phyloP scores from a whole-genome alignment of 1,140 invertebrate species.

The Zaprionus gabonicus region DNA sequence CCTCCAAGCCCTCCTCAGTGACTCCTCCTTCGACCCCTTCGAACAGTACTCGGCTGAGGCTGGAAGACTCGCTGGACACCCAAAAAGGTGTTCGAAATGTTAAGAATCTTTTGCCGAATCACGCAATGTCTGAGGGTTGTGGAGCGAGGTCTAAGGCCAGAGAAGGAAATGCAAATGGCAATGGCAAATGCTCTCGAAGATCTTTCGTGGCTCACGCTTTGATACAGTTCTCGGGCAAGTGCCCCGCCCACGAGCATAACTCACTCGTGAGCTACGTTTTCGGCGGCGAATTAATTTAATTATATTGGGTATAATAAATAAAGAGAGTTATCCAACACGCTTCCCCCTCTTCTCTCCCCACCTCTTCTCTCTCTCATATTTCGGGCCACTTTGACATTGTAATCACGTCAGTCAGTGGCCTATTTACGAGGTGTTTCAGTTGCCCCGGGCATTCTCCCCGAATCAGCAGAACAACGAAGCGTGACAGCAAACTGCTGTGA shows the following conservation, averaged over 20 bases:
- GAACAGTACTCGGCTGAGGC: background rate
- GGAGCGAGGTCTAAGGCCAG: conserved; percentile 17
- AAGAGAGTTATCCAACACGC: conserved; percentile 61
- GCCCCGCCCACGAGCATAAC: conserved; percentile 47
- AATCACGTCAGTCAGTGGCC: conserved; percentile 68
- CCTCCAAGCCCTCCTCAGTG: conserved; percentile 8
- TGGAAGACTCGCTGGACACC: conserved; percentile 55
- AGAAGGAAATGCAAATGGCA: conserved; percentile 68
- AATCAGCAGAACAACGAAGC: conserved; percentile 35
- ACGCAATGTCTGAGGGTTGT: conserved; percentile 57
- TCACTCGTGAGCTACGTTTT: conserved; percentile 24
- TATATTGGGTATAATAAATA: conserved; percentile 74
- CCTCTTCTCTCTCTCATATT: conserved; percentile 2
- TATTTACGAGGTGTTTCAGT: conserved; percentile 54
- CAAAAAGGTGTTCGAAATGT: conserved; percentile 65
- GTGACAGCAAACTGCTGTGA: conserved; percentile 37
- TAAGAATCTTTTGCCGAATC: conserved; percentile 72
- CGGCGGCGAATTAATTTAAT: conserved; percentile 73
- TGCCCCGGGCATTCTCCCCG: conserved; percentile 13
- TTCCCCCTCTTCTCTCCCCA: too few species aligned
- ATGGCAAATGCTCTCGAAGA: conserved; percentile 61
- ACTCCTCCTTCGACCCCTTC: background rate
- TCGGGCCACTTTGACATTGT: conserved; percentile 64
- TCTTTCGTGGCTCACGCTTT: conserved; percentile 67
- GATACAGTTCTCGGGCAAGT: conserved; percentile 57